Evolutionary conservation across 2,113 vertebrate species (phyloP).

Genomic region (Oplegnathus fasciatus): DNA sequence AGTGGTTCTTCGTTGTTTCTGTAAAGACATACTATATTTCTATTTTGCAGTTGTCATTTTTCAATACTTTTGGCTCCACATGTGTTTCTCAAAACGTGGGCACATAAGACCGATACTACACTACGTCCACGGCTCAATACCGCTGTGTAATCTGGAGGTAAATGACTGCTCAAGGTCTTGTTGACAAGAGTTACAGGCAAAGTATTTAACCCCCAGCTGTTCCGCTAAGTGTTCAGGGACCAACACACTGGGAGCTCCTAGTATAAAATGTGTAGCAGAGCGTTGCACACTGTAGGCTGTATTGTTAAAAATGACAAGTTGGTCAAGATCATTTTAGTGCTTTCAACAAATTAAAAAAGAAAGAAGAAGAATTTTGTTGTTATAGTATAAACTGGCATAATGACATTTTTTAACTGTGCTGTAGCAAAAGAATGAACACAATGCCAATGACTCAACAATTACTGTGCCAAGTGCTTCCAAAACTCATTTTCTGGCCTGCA

Average conservation of each 20-base stretch:
- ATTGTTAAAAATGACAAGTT: too few species aligned
- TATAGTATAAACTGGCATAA: background rate
- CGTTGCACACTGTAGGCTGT: background rate
- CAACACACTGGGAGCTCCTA: background rate
- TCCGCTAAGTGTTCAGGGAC: slow-evolving; percentile 2
- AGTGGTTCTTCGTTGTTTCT: background rate
- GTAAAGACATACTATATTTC: background rate
- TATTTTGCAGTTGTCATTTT: background rate
- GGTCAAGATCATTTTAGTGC: background rate
- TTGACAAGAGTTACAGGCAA: slow-evolving; percentile 13
- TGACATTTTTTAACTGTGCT: background rate
- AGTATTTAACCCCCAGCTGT: slow-evolving; percentile 31
- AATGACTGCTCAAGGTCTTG: background rate
- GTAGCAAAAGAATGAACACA: slow-evolving; percentile 3
- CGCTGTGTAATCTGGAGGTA: background rate
- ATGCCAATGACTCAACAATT: slow-evolving; percentile 25
- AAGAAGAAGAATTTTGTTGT: background rate
- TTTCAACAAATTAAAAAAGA: background rate
- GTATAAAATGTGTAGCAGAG: background rate
- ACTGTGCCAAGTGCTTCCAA: slow-evolving; percentile 14
- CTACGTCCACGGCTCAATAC: background rate
- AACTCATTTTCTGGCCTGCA: slow-evolving; percentile 6
- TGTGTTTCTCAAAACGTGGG: background rate
- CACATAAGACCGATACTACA: background rate
- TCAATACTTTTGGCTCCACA: too few species aligned